phyloP scores from a whole-genome alignment of 2,797 vertebrate genomes.

The Pangasius sanitwongsei region DNA sequence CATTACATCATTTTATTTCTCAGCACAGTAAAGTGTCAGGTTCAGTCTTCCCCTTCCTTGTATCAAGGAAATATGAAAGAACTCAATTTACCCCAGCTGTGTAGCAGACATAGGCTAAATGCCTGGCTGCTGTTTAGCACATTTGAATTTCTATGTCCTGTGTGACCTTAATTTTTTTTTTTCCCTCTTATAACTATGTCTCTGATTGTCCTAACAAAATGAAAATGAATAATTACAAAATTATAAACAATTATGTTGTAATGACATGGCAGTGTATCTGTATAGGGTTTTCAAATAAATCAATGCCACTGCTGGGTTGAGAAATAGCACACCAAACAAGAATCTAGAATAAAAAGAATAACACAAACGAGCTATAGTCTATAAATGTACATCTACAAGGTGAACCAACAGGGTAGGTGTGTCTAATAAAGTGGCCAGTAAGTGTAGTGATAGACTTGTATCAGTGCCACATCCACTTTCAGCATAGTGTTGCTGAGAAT shows the following conservation, averaged over 20 bases:
- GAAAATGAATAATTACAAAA: not conserved
- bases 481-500: not conserved
- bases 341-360: not conserved
- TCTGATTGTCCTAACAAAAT: not conserved
- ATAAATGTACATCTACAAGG: not conserved
- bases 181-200: not conserved
- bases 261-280: not conserved
- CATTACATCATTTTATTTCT: not conserved
- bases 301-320: not conserved
- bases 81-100: not conserved
- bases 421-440: not conserved
- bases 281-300: not conserved
- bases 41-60: not conserved
- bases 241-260: not conserved
- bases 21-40: conserved; percentile 14
- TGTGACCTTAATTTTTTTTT: not conserved
- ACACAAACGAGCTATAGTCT: not conserved
- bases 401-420: not conserved
- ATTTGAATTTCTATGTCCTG: conserved; percentile 45
- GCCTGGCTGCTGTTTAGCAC: conserved; percentile 6
- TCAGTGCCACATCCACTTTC: not conserved
- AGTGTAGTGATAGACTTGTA: not conserved
- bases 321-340: not conserved
- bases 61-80: conserved; percentile 5
- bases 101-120: conserved; percentile 19